Evolutionary conservation across 2,113 vertebrate species (phyloP).

Genomic region (Macheiramphus alcinus): DNA sequence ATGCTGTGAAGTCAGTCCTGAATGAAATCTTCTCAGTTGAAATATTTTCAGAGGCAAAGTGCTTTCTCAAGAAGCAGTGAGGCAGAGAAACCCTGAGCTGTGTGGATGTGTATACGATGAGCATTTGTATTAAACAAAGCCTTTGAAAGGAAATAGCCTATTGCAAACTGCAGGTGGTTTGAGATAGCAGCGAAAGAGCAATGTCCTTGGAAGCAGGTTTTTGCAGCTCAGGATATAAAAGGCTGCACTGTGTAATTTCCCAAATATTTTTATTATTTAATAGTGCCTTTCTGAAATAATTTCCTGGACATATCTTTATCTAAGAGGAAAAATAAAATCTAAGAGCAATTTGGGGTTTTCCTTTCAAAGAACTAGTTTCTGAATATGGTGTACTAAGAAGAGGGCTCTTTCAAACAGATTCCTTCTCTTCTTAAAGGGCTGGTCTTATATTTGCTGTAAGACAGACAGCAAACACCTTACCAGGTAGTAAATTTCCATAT

Average conservation of each 20-base stretch:
- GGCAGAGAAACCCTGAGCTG: background rate
- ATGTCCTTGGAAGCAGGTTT: background rate
- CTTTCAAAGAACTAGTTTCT: background rate
- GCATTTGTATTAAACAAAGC: background rate
- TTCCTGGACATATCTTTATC: background rate
- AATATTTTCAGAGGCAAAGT: background rate
- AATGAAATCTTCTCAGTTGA: background rate
- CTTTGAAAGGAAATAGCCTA: background rate
- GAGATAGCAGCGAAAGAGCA: background rate
- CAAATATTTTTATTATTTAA: background rate
- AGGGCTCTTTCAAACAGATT: background rate
- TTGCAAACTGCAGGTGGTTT: background rate
- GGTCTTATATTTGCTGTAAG: background rate
- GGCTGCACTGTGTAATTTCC: background rate
- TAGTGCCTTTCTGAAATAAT: background rate
- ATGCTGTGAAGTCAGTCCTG: background rate
- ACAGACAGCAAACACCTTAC: background rate
- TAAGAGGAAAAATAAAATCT: background rate
- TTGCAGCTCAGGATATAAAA: background rate
- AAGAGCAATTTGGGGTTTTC: background rate
- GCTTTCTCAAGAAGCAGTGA: background rate
- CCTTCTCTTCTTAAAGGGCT: background rate
- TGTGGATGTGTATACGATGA: accelerated
- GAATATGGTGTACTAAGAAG: background rate
- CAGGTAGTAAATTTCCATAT: background rate